These are phyloP conservation scores for Epinephelus malabaricus DNA, from an alignment of 2,797 vertebrate species.

Conservation along the genomic window DNA sequence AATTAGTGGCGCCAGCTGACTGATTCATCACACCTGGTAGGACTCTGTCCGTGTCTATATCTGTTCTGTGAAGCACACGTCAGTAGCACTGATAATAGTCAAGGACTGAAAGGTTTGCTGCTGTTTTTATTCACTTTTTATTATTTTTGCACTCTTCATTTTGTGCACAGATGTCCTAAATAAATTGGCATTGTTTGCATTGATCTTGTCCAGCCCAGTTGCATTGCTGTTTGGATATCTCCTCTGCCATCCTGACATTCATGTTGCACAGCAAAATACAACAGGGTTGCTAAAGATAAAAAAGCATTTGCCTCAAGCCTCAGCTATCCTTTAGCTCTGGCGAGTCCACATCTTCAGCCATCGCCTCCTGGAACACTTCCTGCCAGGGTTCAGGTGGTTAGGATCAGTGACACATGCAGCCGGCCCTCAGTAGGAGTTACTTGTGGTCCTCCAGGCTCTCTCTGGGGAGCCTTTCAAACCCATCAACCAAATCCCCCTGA, in stretches of 20 bases:
- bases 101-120: too few species aligned
- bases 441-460: constrained; percentile 17
- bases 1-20: too few species aligned
- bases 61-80: too few species aligned
- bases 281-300: not conserved
- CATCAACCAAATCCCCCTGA: constrained; percentile 21
- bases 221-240: too few species aligned
- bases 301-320: constrained; percentile 6
- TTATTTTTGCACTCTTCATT: too few species aligned
- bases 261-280: not conserved
- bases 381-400: constrained; percentile 36
- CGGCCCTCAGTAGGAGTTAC: constrained; percentile 20
- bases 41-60: too few species aligned
- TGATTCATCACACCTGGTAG: too few species aligned
- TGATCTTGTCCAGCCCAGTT: too few species aligned
- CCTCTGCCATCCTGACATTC: not conserved
- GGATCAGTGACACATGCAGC: constrained; percentile 28
- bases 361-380: constrained; percentile 17
- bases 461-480: constrained; percentile 43
- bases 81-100: too few species aligned
- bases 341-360: constrained; percentile 1
- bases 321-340: constrained; percentile 10
- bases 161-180: too few species aligned
- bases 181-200: too few species aligned
- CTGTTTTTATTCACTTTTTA: too few species aligned